phyloP scores from a whole-genome alignment of 2,797 vertebrate genomes.

The Hafferia zeledoni region DNA sequence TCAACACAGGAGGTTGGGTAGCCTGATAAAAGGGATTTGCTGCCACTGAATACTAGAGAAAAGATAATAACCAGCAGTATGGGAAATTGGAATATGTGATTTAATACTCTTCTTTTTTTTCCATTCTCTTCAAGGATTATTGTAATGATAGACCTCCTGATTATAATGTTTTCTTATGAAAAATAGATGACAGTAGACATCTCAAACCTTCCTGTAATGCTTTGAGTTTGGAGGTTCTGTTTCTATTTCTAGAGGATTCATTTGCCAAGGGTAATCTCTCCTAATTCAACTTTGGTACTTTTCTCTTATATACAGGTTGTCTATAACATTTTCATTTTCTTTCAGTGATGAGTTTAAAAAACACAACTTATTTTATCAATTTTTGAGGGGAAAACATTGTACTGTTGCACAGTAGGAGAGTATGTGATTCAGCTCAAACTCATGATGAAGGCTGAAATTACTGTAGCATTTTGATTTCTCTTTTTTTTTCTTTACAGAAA shows the following conservation, averaged over 20 bases:
- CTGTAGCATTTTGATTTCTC: background rate
- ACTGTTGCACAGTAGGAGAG: background rate
- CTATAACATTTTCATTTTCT: background rate
- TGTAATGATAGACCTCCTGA: background rate
- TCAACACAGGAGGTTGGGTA: background rate
- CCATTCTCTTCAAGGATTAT: background rate
- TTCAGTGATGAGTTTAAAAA: background rate
- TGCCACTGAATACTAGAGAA: background rate
- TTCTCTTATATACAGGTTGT: background rate
- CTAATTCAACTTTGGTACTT: background rate
- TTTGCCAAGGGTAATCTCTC: background rate
- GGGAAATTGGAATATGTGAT: background rate
- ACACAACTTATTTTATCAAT: background rate
- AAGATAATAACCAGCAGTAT: background rate
- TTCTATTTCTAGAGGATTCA: background rate
- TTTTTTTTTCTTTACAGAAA: background rate
- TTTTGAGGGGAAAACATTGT: rapidly evolving
- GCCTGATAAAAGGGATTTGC: background rate
- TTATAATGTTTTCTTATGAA: slow-evolving; percentile 9
- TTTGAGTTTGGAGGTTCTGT: background rate
- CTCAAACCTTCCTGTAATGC: background rate
- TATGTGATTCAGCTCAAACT: background rate
- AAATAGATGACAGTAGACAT: background rate
- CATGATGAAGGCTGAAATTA: background rate
- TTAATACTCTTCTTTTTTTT: background rate